Base-by-base conservation (phyloP, 2,797 vertebrate species). In the Salmo trutta region DNA sequence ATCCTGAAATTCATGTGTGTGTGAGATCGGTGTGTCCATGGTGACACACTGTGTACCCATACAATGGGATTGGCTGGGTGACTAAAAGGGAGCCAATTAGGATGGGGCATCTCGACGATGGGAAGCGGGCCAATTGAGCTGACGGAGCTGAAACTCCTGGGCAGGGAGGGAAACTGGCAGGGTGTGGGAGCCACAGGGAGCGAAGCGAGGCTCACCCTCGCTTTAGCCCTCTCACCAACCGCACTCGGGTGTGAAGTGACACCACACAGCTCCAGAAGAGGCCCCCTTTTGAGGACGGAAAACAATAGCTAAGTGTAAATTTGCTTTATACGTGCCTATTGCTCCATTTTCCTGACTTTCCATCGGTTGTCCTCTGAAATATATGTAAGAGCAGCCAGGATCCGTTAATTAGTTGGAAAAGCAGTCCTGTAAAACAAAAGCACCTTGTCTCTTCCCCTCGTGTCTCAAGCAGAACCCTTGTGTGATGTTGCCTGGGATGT, bases 71-170 rank as follows among this genome's bases (percentile, higher is more conserved):
- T 88, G 90, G 87, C 87, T 82, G 86, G 77, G 73, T 82, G 80
- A 85, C 86, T 92, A 89, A 90, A 90, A 91, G 87, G 82, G 81
- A 93, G 88, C 89, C 93, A 93, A 93, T 93, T 94, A 93, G 82
- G 77, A 91, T 81, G 75, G 84, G 81, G 83, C 75, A 85, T 90
- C 81, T 91, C 64, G 81, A 88, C 87, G 83, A 93, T 89, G 90
- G 92, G 91, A 94, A 88, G 87, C 17, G 53, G 89, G 90, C 92
- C 92, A 94, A 94, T 95, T 94, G 94, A 90, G 88, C 87, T 90
- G 91, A 92, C 88, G 79, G 88, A 90, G 88, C 81, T 83, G 71
- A 91, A 88, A 85, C 77, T 76, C 80, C 81, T 83, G 83, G 85
- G 83, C 87, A 81, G 80, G 73, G 81, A 14, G 51, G 47, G 47